Percentiles rank a stretch among this genome's conserved stretches.
Conservation (phyloP, 2,113 vertebrate genomes). For the Candoia aspera region DNA sequence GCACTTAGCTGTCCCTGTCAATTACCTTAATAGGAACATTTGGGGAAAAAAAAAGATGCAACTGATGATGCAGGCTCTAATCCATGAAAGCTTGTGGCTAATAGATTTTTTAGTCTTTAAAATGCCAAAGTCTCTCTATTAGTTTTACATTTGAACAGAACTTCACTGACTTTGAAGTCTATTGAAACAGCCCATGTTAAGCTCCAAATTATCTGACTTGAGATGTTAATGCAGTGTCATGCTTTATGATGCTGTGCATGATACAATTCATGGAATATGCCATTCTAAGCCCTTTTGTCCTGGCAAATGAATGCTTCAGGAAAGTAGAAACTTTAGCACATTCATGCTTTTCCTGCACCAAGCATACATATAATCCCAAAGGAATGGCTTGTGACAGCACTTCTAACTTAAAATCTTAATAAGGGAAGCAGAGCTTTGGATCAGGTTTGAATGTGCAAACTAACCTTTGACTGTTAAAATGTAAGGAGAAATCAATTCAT, state of each 20-base stretch:
- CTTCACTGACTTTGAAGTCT: neutral
- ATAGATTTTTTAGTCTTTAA: neutral
- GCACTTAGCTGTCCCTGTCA: neutral
- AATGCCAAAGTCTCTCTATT: neutral
- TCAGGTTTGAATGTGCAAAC: neutral
- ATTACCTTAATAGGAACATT: neutral
- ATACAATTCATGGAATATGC: neutral
- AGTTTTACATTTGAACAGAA: constrained; percentile 10
- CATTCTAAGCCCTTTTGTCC: neutral
- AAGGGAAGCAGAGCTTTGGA: neutral
- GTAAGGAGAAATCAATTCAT: neutral
- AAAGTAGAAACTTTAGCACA: neutral
- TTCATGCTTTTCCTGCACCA: neutral
- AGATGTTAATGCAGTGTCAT: constrained; percentile 5
- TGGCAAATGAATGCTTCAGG: constrained; percentile 1
- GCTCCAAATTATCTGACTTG: neutral
- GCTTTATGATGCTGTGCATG: neutral
- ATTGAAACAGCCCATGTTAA: constrained; percentile 4
- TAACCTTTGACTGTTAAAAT: neutral
- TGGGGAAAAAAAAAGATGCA: neutral
- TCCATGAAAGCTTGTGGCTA: neutral
- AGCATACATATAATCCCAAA: neutral
- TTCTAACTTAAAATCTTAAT: neutral
- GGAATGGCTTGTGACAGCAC: neutral
- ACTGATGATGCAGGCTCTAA: neutral